Evolutionary conservation across 2,113 vertebrate genomes (phyloP), one percentile per base, ranked within the genome.

Genomic region (Heliornis fulica): DNA sequence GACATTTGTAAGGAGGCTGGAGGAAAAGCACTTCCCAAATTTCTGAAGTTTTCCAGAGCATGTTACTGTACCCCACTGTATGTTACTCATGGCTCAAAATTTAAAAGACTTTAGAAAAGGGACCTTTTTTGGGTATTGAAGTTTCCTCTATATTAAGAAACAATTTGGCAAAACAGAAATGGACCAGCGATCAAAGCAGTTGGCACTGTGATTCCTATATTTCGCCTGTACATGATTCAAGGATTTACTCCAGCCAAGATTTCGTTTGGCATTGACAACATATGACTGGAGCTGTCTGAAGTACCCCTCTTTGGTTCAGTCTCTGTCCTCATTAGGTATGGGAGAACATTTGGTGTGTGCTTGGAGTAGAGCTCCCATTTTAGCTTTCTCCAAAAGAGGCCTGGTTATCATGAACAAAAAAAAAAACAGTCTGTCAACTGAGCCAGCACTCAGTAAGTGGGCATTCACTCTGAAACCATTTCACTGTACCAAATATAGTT

Each of bases 211-310:
- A 38, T 78, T 70, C 46, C 40, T 87, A 8, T 9, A 15, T 56
- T 82, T 81, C 64, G 48, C 28, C 7, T 54, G 26, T 36, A 41
- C 0, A 0, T 60, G 71, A 66, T 66, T 70, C 7, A 4, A 26
- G 18, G 11, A 78, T 75, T 71, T 82, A 50, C 11, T 87, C 26
- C 36, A 91, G 69, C 51, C 84, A 85, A 87, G 61, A 56, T 89
- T 56, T 87, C 64, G n/a, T 65, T 64, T 83, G 21, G 57, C n/a
- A 13, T 41, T 69, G 40, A 54, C 34, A 79, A 32, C 26, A 38
- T 26, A 45, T 59, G 32, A 46, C 31, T 75, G 69, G 91, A 84
- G 21, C 9, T 0, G 1, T 64, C 43, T 79, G 46, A 87, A 91
- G 34, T 31, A 66, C 18, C 46, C 40, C 31, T 54, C 48, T 68